Base-by-base conservation (phyloP, 2,113 vertebrate species). In the Galemys pyrenaicus region DNA sequence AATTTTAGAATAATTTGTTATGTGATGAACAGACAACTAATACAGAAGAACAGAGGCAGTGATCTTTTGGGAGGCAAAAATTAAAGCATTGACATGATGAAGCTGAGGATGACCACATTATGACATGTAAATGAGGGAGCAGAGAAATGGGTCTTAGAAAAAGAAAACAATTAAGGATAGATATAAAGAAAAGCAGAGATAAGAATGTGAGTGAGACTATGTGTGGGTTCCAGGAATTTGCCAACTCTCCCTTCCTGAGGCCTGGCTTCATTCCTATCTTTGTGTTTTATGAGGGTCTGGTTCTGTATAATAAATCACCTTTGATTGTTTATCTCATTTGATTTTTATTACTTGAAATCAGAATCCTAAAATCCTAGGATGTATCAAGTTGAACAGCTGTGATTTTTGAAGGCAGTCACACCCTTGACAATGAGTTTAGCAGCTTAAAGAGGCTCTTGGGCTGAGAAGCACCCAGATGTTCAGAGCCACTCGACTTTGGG, bases 401-500 rank as follows among this genome's bases (percentile, higher is more conserved):
- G 30, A 49, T 49, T 65, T 92, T 78, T 60, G 41, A 89, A 89
- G 54, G 15, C 39, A 64, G 35, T 49, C 39, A 84, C 46, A 78
- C 15, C 67, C 70, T 83, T 73, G 58, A 89, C 64, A 71, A 22
- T n/a, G 78, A 88, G 37, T 75, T 70, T 75, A 30, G 32, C 70
- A 58, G 20, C 77, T 79, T 65, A 89, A 71, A 88, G n/a, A 90
- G 20, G 41, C 44, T 71, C 73, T 88, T 88, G 67, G 54, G 78
- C 30, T 67, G 32, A 74, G 70, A 85, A 74, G 32, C 26, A 86
- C 39, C 85, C 82, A 92, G 37, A 54, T 95, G 79, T 78, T 92
- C 49, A 58, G 68, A 85, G 26, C 56, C 51, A 79, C 86, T 95
- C 82, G 46, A 79, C 46, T 82, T 51, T 6, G 13, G 54, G 73